Evolutionary conservation across 2,797 vertebrate species (phyloP).

Genomic region (Melanitta fusca): DNA sequence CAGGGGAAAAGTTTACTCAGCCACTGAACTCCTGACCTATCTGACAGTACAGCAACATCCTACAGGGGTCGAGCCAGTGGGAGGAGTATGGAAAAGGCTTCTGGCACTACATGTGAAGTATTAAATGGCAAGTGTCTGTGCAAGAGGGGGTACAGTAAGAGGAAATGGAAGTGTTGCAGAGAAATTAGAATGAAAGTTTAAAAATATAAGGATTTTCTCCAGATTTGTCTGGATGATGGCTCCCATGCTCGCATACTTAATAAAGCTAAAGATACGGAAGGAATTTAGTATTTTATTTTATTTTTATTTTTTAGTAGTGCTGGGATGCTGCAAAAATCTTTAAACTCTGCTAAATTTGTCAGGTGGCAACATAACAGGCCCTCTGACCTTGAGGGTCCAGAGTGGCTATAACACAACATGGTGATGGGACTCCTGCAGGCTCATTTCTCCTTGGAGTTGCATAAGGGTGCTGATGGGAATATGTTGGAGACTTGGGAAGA

Average conservation of each 20-base stretch:
- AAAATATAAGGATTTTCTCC: not conserved
- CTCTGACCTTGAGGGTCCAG: rapidly evolving
- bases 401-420: rapidly evolving
- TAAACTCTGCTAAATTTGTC: not conserved
- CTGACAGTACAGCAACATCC: not conserved
- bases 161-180: not conserved
- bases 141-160: not conserved
- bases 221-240: not conserved
- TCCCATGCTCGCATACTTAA: not conserved
- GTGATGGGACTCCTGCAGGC: not conserved
- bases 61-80: rapidly evolving
- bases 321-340: not conserved
- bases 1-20: not conserved
- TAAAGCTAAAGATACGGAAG: not conserved
- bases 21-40: not conserved
- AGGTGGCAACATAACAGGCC: rapidly evolving
- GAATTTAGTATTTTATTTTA: not conserved
- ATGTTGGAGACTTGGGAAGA: not conserved
- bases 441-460: not conserved
- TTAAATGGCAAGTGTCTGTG: not conserved
- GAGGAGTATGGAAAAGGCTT: not conserved
- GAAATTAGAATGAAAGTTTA: not conserved
- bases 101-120: not conserved
- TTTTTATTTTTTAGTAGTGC: not conserved
- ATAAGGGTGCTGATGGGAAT: not conserved